These are phyloP conservation scores for Imbricaverruca yamaguchii DNA, from an alignment of 2,888 invertebrate species.

Conservation along the genomic window DNA sequence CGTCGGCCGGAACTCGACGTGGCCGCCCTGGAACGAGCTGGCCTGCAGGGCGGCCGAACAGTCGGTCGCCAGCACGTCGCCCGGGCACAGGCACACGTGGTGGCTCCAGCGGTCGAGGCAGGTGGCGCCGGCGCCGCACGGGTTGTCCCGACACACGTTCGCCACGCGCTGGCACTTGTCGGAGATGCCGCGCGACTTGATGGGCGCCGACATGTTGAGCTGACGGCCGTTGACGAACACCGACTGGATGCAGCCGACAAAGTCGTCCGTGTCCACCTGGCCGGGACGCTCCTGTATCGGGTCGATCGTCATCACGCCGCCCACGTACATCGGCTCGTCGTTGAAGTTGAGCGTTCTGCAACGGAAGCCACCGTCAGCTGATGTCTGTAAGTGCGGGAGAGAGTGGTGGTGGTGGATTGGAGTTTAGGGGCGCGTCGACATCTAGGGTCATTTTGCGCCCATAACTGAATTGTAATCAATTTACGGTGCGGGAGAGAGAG, in stretches of 20 bases:
- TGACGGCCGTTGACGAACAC: constrained; percentile 78
- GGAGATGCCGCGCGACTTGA: constrained; percentile 62
- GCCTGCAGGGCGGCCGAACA: constrained; percentile 71
- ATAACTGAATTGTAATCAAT: too few species aligned
- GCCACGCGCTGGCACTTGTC: constrained; percentile 65
- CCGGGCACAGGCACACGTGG: constrained; percentile 53
- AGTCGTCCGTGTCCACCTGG: constrained; percentile 83
- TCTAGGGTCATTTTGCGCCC: too few species aligned
- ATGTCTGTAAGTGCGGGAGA: too few species aligned
- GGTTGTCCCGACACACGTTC: constrained; percentile 38
- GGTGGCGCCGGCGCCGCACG: constrained; percentile 56
- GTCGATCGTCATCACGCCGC: constrained; percentile 75
- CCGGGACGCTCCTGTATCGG: constrained; percentile 80
- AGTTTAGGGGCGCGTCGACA: too few species aligned
- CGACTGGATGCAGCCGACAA: constrained; percentile 88
- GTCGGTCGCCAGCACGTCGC: constrained; percentile 56
- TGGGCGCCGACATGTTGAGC: constrained; percentile 69
- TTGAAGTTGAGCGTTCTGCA: constrained; percentile 83
- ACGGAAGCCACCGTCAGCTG: constrained; percentile 35
- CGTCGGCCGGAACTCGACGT: constrained; percentile 61
- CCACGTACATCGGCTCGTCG: constrained; percentile 74
- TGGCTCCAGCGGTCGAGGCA: constrained; percentile 82
- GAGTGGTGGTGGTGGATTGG: too few species aligned
- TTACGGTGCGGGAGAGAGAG: too few species aligned
- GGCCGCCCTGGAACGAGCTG: constrained; percentile 66